Conservation (phyloP, 2,797 vertebrate species). For the Pipistrellus pipistrellus region DNA sequence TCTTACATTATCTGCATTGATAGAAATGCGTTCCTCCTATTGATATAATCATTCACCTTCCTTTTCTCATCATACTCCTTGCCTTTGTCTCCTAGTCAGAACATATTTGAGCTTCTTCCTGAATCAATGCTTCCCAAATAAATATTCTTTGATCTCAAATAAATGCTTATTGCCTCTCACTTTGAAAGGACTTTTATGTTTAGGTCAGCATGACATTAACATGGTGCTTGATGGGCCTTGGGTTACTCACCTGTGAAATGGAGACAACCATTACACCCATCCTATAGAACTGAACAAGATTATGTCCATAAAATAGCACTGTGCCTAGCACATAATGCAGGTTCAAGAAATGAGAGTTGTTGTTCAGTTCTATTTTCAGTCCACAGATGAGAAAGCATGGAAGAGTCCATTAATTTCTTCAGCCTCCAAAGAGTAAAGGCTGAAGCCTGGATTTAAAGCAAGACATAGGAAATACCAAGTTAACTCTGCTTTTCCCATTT, state of each 20-base stretch:
- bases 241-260: background rate
- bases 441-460: conserved; percentile 55
- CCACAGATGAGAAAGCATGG: background rate
- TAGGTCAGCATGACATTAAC: background rate
- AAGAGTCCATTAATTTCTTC: background rate
- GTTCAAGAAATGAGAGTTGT: background rate
- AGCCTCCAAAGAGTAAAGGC: background rate
- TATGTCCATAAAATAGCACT: too few relatives aligned
- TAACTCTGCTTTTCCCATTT: background rate
- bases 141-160: background rate
- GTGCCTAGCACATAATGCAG: rapidly evolving
- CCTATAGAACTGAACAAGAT: too few relatives aligned
- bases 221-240: background rate
- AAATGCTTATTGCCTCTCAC: background rate
- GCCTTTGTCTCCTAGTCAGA: too few relatives aligned
- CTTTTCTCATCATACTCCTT: too few relatives aligned
- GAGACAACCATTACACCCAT: background rate
- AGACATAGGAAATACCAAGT: conserved; percentile 27
- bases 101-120: too few relatives aligned
- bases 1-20: too few relatives aligned
- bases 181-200: background rate
- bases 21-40: too few relatives aligned
- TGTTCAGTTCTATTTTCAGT: background rate
- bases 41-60: too few relatives aligned
- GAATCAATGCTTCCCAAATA: too few relatives aligned